phyloP scores from a whole-genome alignment of 2,797 vertebrate genomes.

The Dendrocincla fuliginosa region DNA sequence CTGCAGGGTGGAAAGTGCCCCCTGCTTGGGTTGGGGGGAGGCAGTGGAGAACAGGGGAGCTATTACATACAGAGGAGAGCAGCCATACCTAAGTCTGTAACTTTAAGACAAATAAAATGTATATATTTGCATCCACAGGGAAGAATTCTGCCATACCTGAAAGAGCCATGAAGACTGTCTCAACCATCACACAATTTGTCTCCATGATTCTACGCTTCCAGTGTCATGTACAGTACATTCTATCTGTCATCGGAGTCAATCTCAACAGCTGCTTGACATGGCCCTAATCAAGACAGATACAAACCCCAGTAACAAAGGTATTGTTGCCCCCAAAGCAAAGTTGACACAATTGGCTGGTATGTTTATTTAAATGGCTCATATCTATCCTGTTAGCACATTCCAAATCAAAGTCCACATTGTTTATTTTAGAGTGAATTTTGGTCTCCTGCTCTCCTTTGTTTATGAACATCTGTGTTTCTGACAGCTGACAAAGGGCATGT shows the following conservation, averaged over 20 bases:
- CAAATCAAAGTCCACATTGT: constrained; percentile 25
- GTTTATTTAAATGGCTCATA: constrained; percentile 50
- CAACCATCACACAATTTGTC: constrained; percentile 6
- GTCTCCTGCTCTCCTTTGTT: constrained; percentile 30
- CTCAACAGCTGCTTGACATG: neutral
- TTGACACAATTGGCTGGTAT: constrained; percentile 3
- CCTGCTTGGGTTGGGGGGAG: neutral
- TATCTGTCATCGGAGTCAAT: neutral
- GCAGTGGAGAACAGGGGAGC: neutral
- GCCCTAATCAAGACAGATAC: constrained; percentile 46
- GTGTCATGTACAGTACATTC: neutral
- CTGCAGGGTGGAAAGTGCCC: neutral
- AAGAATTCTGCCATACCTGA: constrained; percentile 16
- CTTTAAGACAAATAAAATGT: constrained; percentile 7
- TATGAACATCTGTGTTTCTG: constrained; percentile 56
- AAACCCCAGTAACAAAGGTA: constrained; percentile 16
- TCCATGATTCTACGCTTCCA: constrained; percentile 18
- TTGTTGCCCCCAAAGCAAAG: neutral
- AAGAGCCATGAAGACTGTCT: constrained; percentile 23
- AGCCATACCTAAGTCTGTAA: neutral
- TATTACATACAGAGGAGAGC: neutral
- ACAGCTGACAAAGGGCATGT: constrained; percentile 62
- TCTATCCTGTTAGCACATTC: constrained; percentile 45
- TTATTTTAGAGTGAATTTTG: constrained; percentile 60
- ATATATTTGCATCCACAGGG: neutral